Evolutionary conservation across 2,888 invertebrate species (phyloP), one percentile per base, ranked within the genome.

Genomic region (Aporophyla lueneburgensis): DNA sequence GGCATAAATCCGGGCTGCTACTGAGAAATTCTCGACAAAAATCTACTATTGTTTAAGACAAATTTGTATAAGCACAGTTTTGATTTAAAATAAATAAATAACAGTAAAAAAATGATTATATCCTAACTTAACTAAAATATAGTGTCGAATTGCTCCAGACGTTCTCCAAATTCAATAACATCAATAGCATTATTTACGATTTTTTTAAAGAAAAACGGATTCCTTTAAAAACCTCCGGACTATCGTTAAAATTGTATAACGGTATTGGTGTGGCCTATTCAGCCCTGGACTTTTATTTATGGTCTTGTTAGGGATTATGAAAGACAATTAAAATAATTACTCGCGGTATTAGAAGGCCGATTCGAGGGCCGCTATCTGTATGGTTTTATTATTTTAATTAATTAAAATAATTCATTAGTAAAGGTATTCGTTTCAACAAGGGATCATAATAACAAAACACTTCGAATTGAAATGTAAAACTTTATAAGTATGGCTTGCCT

Each of bases 391-490:
- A 51, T 74, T 62, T 73, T 81, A 59, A 68, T 71, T 83, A 70
- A 81, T 78, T 74, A 74, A 74, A 78, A 70, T 67, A 67, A 69
- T 74, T 74, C 27, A 74, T 79, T 79, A 59, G 33, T n/a, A 27
- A 33, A 49, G 51, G 58, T 63, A 75, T 66, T 69, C n/a, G 27
- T 74, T 78, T 70, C 51, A 56, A 46, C 68, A 69, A 78, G 73
- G 73, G 78, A 65, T 78, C 51, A 33, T 33, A 3, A 24, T 51
- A 70, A 59, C 43, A 46, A 63, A 51, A 78, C 14, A 40, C 14
- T 70, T 67, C 1, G 33, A 69, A 59, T 27, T 66, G 19, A 33
- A 78, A 73, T 68, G 53, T 54, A n/a, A 43, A 65, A 43, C n/a
- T 74, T 58, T 58, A 40, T 43, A 54, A 24, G 49, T 54, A 33